phyloP scores from a whole-genome alignment of 2,888 invertebrate species.

The Mystacides longicornis region DNA sequence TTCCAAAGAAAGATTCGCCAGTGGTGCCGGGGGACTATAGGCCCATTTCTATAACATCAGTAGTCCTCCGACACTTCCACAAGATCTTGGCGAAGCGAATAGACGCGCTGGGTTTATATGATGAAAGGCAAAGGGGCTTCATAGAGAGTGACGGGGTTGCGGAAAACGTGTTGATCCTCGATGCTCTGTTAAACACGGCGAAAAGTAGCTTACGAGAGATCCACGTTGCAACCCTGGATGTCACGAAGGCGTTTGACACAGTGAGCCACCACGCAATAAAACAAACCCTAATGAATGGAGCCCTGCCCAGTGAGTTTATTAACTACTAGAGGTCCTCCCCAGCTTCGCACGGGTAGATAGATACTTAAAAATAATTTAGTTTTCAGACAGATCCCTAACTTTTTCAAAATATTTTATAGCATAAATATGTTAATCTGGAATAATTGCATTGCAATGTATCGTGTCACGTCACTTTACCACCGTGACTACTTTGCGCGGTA shows the following conservation, averaged over 20 bases:
- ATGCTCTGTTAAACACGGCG: conserved; percentile 29
- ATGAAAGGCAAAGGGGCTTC: conserved; percentile 26
- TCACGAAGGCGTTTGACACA: conserved; percentile 38
- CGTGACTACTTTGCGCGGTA: too few species aligned
- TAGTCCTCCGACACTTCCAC: conserved; percentile 21
- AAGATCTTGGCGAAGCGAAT: conserved; percentile 23
- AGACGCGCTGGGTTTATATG: not conserved
- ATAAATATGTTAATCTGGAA: too few species aligned
- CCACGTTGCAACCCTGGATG: conserved; percentile 34
- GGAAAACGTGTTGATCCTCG: conserved; percentile 31
- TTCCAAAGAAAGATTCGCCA: not conserved
- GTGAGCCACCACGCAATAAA: conserved; percentile 30
- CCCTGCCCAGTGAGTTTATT: conserved; percentile 30
- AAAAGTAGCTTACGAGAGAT: conserved; percentile 7
- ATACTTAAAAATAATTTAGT: too few species aligned
- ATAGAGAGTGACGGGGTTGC: conserved; percentile 32
- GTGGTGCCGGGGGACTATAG: not conserved
- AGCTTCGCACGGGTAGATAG: too few species aligned
- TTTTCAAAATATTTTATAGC: too few species aligned
- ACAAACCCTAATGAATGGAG: conserved; percentile 30
- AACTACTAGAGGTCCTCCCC: too few species aligned
- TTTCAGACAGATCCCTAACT: too few species aligned
- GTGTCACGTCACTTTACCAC: too few species aligned
- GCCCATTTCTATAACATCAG: conserved; percentile 18
- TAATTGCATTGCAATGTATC: too few species aligned